phyloP scores from a whole-genome alignment of 1,140 invertebrate genomes.

The Drosophila equinoxialis region DNA sequence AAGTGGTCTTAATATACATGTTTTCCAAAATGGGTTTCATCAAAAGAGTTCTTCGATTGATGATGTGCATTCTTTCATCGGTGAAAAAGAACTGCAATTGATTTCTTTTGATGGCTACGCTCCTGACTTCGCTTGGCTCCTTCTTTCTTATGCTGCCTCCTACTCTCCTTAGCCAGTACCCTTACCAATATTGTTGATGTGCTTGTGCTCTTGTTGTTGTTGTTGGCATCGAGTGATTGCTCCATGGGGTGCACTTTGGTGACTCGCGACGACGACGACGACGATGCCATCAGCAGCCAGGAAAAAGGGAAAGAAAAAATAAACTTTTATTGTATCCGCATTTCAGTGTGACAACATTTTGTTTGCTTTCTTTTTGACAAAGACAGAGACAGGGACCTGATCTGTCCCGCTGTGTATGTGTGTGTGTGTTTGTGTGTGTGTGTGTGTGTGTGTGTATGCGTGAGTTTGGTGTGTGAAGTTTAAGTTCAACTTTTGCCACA shows the following conservation, averaged over 20 bases:
- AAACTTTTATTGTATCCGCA: conserved; percentile 81
- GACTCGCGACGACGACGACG: conserved; percentile 42
- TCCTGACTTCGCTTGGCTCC: conserved; percentile 22
- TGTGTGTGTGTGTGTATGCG: conserved; percentile 7
- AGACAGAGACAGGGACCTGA: conserved; percentile 10
- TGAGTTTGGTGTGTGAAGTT: conserved; percentile 34
- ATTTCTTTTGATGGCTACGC: neutral
- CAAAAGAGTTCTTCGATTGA: too few relatives aligned
- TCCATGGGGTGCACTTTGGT: conserved; percentile 77
- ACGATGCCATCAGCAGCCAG: conserved; percentile 18
- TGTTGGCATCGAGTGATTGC: conserved; percentile 75
- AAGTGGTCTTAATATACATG: too few relatives aligned
- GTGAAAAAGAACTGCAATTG: neutral
- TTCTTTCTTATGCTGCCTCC: conserved; percentile 13
- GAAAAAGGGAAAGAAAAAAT: conserved; percentile 47
- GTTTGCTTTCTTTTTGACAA: conserved; percentile 46
- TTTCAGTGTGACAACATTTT: conserved; percentile 70
- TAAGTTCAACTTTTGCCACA: conserved; percentile 62
- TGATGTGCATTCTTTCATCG: neutral
- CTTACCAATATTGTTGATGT: conserved; percentile 63
- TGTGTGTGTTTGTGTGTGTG: conserved; percentile 5
- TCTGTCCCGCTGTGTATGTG: conserved; percentile 4
- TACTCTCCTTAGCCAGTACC: conserved; percentile 10
- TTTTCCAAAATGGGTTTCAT: too few relatives aligned
- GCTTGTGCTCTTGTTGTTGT: conserved; percentile 41